Evolutionary conservation across 2,888 invertebrate genomes (phyloP).

Genomic region (Cacoxenus indagator): DNA sequence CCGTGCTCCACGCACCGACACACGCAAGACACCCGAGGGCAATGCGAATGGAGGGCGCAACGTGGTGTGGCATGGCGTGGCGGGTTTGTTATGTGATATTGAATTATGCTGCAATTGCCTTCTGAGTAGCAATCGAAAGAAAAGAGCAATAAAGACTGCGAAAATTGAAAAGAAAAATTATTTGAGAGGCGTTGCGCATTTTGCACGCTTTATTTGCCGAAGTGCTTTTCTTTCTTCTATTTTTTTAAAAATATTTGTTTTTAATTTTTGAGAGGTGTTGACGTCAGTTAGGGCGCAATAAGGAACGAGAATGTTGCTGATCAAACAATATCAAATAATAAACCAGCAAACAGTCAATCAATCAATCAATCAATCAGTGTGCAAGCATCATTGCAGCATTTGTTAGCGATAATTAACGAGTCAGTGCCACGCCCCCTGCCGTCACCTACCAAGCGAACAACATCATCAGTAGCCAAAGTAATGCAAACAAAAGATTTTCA

Average conservation of each 20-base stretch:
- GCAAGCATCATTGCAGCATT: background rate
- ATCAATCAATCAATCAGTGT: background rate
- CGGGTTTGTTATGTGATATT: constrained; percentile 29
- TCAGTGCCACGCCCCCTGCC: background rate
- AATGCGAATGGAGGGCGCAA: background rate
- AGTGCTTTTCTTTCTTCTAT: no score
- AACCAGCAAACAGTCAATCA: background rate
- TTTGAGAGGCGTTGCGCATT: constrained; percentile 26
- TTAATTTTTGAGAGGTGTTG: background rate
- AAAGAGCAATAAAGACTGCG: background rate
- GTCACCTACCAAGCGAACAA: background rate
- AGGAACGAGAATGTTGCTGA: background rate
- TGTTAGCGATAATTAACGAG: background rate
- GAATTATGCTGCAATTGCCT: constrained; percentile 49
- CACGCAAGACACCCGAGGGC: background rate
- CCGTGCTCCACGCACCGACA: background rate
- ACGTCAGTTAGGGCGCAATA: background rate
- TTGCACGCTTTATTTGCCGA: background rate
- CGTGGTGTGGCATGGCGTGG: no score
- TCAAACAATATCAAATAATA: background rate
- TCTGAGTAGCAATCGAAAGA: background rate
- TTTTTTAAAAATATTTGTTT: background rate
- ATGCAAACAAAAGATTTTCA: constrained; percentile 51
- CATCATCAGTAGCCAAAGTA: background rate
- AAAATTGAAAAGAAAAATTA: background rate